phyloP scores from a whole-genome alignment of 2,797 vertebrate species.

The Sternarchorhynchus goeldii region DNA sequence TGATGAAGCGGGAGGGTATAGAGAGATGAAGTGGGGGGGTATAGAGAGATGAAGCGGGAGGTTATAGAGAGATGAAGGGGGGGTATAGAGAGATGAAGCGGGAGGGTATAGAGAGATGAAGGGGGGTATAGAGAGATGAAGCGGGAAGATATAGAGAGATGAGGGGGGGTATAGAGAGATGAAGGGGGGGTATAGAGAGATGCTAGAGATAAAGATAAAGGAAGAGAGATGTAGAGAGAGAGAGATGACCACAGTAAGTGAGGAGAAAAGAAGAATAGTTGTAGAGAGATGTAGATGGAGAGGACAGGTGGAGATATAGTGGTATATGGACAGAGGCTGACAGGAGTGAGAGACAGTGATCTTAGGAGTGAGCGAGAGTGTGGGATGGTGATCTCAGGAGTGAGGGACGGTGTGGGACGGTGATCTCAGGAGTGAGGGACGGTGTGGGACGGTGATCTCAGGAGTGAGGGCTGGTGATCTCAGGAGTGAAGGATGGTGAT shows the following conservation, averaged over 20 bases:
- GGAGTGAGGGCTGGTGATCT: too few relatives aligned
- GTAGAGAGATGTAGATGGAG: not conserved
- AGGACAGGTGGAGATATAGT: too few relatives aligned
- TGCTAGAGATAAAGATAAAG: not conserved
- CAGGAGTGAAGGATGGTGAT: too few relatives aligned
- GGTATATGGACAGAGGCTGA: too few relatives aligned
- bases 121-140: not conserved
- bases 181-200: conserved; percentile 5
- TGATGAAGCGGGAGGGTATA: conserved; percentile 17
- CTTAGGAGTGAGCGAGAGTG: too few relatives aligned
- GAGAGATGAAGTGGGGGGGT: conserved; percentile 18
- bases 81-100: conserved; percentile 17
- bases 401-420: too few relatives aligned
- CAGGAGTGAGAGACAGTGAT: too few relatives aligned
- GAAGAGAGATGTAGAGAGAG: not conserved
- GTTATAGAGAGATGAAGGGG: conserved; percentile 43
- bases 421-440: too few relatives aligned
- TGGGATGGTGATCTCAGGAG: too few relatives aligned
- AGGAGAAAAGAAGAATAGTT: not conserved
- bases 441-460: too few relatives aligned
- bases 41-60: not conserved
- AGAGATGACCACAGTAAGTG: not conserved
- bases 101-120: not conserved
- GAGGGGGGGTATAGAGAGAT: conserved; percentile 6
- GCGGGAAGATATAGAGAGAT: conserved; percentile 47